These are phyloP conservation scores for Petrolisthes cinctipes DNA, from an alignment of 2,888 invertebrate genomes.

Conservation along the genomic window DNA sequence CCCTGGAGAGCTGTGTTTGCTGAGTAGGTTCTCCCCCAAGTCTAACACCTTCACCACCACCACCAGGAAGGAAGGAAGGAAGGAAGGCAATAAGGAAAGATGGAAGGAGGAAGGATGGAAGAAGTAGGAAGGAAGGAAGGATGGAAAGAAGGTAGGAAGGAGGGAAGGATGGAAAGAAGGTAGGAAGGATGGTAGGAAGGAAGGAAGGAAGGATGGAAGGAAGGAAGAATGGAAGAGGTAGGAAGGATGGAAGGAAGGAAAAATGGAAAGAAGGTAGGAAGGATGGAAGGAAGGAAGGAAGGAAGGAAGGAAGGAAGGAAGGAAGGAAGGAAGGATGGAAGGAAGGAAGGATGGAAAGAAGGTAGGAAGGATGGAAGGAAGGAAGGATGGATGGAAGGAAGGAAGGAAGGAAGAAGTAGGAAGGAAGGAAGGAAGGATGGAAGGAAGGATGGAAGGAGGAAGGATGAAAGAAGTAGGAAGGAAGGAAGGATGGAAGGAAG, in stretches of 20 bases:
- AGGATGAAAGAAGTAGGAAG: not conserved
- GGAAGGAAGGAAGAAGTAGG: not conserved
- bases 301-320: not conserved
- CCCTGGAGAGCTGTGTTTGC: conserved; percentile 22
- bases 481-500: not conserved
- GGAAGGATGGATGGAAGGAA: not conserved
- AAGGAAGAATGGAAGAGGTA: not conserved
- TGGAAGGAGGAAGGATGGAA: not conserved
- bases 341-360: too few relatives aligned
- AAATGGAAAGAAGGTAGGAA: not conserved
- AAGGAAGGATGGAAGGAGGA: not conserved
- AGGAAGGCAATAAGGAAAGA: not conserved
- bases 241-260: not conserved
- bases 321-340: not conserved
- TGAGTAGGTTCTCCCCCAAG: conserved; percentile 18
- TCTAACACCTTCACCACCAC: conserved; percentile 26
- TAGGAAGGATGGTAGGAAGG: not conserved
- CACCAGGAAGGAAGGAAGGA: not conserved
- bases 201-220: too few relatives aligned
- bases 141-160: not conserved
- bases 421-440: not conserved
- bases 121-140: not conserved
- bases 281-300: not conserved
- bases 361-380: too few relatives aligned
- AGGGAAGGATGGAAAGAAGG: not conserved